Evolutionary conservation across 2,888 invertebrate genomes (phyloP), one percentile per base, ranked within the genome.

Genomic region (Diarsia brunnea): DNA sequence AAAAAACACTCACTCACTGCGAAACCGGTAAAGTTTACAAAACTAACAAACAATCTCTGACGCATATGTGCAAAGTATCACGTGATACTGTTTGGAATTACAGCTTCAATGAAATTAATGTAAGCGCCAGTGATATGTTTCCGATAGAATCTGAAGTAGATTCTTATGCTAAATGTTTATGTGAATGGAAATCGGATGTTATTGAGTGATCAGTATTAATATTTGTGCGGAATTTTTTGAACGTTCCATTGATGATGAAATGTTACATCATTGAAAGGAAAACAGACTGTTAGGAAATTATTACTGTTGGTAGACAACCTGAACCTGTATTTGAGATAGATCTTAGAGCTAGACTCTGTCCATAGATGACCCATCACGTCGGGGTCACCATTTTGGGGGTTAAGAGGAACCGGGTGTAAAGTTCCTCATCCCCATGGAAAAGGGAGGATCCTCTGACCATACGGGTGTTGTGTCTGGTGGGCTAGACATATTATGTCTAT

Each of bases 161-260:
- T 38, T 82, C 78, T 60, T 60, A 45, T 51, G 16, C n/a, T 45
- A n/a, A 66, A 60, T 78, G 84, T 78, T 83, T 79, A 53, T 53
- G 11, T 53, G 38, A 53, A 78, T 65, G 4, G 31, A 31, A 64
- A 31, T 69, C 49, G 47, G 58, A 78, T 83, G 78, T 78, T 79
- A 78, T 82, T 78, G 64, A 78, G 63, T 68, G 55, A 58, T 68
- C 45, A 51, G 21, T 68, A 51, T 27, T 58, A 51, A 58, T n/a
- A 51, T 16, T 58, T 51, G 24, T 0, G n/a, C n/a, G 19, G 31
- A 77, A n/a, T 81, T 38, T 53, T 53, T 75, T n/a, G 5, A 16
- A 27, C 19, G 55, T 64, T 71, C 21, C 10, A 55, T 79, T 43
- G n/a, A 63, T 79, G 61, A 63, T 43, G 31, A 45, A 61, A 65